Percentiles rank a stretch among this genome's conserved stretches.
Conservation (phyloP, 2,797 vertebrate genomes). For the Sebastolobus altivelis region DNA sequence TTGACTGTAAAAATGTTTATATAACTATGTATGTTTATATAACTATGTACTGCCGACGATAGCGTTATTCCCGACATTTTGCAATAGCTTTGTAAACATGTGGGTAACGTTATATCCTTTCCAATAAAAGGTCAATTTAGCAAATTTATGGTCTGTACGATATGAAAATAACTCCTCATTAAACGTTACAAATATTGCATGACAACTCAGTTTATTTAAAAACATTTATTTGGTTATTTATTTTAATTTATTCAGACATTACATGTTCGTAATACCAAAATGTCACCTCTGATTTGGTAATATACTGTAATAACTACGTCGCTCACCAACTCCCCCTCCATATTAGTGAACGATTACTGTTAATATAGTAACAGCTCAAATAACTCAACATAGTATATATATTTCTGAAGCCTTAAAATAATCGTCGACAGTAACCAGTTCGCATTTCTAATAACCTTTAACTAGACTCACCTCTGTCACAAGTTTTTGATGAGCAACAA, state of each 20-base stretch:
- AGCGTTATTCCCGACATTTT: neutral
- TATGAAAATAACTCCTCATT: neutral
- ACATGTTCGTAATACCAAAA: neutral
- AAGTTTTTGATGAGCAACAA: slow-evolving; percentile 2
- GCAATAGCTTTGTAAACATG: rapidly evolving
- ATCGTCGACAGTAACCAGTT: neutral
- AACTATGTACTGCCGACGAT: rapidly evolving
- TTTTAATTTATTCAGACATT: neutral
- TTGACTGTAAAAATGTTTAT: neutral
- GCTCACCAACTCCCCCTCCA: neutral
- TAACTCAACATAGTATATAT: neutral
- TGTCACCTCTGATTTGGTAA: neutral
- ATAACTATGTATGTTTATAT: neutral
- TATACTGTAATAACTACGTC: neutral
- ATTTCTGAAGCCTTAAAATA: neutral
- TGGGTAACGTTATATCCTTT: neutral
- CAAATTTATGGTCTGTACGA: neutral
- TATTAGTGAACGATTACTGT: neutral
- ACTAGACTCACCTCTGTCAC: slow-evolving; percentile 38
- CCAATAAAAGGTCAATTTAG: rapidly evolving
- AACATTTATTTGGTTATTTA: rapidly evolving
- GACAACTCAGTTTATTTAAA: neutral
- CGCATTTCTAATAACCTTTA: neutral
- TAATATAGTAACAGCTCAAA: neutral
- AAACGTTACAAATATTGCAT: neutral